A percentile compares a stretch with the other conserved stretches of the same genome.
phyloP scores from a whole-genome alignment of 2,113 vertebrate species.

The Peromyscus californicus region DNA sequence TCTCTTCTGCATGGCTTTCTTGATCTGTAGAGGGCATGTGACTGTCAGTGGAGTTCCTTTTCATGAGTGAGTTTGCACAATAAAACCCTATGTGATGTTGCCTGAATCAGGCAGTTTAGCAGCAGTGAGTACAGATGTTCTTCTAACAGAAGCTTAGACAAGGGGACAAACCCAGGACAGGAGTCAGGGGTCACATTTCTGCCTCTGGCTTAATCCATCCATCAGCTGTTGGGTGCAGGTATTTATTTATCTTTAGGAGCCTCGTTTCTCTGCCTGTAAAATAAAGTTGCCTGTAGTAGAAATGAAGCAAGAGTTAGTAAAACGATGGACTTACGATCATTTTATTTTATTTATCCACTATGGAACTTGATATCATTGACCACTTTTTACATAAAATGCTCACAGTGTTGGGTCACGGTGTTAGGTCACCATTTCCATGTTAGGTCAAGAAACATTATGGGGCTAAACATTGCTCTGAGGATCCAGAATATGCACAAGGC shows the following conservation, averaged over 20 bases:
- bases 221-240: background rate
- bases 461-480: background rate
- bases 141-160: background rate
- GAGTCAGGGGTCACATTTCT: background rate
- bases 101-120: background rate
- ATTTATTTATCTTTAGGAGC: background rate
- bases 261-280: conserved; percentile 1
- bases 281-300: background rate
- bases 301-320: background rate
- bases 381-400: conserved; percentile 35
- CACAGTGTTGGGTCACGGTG: background rate
- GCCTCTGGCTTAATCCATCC: background rate
- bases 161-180: background rate
- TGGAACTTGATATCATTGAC: background rate
- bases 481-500: background rate
- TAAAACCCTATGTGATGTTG: background rate
- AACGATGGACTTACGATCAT: background rate
- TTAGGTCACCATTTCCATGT: background rate
- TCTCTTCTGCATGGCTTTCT: background rate
- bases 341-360: background rate
- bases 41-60: background rate
- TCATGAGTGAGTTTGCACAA: background rate
- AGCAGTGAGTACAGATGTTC: background rate
- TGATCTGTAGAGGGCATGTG: background rate
- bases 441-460: background rate